Conservation (phyloP, 2,113 vertebrate genomes). For the Xyliphius kryptos region DNA sequence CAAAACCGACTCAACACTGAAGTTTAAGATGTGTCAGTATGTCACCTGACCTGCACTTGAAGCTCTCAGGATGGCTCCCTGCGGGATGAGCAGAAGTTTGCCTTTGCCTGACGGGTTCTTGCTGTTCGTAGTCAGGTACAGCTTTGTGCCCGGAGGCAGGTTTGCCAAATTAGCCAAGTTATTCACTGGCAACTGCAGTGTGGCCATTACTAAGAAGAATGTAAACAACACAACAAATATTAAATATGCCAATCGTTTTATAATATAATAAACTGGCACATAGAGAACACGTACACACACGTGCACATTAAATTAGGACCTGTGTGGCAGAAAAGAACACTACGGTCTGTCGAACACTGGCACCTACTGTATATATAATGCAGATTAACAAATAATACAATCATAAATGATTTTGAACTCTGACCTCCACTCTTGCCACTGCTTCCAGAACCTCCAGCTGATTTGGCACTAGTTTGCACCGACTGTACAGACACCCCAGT, state of each 20-base stretch:
- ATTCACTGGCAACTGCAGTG: conserved; percentile 91
- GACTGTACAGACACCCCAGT: conserved; percentile 78
- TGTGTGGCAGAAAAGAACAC: too few relatives aligned
- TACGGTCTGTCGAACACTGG: too few relatives aligned
- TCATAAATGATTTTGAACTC: too few relatives aligned
- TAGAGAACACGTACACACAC: too few relatives aligned
- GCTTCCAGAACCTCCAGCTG: conserved; percentile 69
- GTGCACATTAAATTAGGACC: too few relatives aligned
- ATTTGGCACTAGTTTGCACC: conserved; percentile 74
- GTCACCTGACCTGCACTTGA: conserved; percentile 66
- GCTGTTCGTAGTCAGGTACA: conserved; percentile 97
- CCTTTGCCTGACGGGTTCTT: conserved; percentile 97
- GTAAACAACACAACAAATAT: too few relatives aligned
- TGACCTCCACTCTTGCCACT: conserved; percentile 85
- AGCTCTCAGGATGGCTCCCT: conserved; percentile 91
- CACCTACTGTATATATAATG: too few relatives aligned
- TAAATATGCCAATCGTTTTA: too few relatives aligned
- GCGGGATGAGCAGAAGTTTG: conserved; percentile 94
- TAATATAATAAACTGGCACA: too few relatives aligned
- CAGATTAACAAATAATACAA: too few relatives aligned
- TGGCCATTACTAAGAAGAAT: conserved; percentile 88
- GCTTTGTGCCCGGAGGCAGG: conserved; percentile 93
- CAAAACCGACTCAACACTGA: too few relatives aligned
- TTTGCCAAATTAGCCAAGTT: conserved; percentile 94
- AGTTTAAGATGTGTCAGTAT: too few relatives aligned